These are phyloP conservation scores for Endomychus coccineus DNA, from an alignment of 2,888 invertebrate genomes.

Conservation along the genomic window DNA sequence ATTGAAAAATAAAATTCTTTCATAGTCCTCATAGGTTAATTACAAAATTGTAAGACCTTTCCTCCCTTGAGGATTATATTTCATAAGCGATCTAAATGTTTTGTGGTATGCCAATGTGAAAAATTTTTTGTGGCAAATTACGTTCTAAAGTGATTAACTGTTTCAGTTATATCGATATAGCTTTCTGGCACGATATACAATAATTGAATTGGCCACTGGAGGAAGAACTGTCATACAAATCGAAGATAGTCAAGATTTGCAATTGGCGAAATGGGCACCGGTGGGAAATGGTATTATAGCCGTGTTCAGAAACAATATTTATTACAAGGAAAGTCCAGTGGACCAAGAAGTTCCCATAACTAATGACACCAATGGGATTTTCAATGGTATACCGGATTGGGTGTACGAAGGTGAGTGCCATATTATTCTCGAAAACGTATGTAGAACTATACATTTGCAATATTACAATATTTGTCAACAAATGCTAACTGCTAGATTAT, in stretches of 20 bases:
- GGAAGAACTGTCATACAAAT: constrained; percentile 38
- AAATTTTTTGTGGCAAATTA: too few relatives aligned
- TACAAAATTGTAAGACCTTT: too few relatives aligned
- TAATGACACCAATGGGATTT: constrained; percentile 43
- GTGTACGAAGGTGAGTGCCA: constrained; percentile 81
- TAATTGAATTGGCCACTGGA: constrained; percentile 55
- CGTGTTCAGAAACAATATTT: constrained; percentile 69
- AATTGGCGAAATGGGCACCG: constrained; percentile 74
- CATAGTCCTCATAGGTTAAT: too few relatives aligned
- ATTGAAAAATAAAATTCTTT: too few relatives aligned
- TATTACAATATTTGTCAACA: too few relatives aligned
- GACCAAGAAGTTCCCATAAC: constrained; percentile 54
- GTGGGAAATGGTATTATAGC: constrained; percentile 63
- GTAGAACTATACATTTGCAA: background rate
- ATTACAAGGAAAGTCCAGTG: constrained; percentile 55
- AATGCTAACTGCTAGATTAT: too few relatives aligned
- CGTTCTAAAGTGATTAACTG: too few relatives aligned
- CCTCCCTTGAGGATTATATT: too few relatives aligned
- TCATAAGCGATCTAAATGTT: too few relatives aligned
- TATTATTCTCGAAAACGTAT: background rate
- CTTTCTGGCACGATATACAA: constrained; percentile 65
- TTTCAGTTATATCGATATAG: constrained; percentile 70
- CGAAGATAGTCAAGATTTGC: constrained; percentile 46
- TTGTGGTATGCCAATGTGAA: too few relatives aligned
- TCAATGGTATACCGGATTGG: constrained; percentile 87